Conservation (phyloP, 2,113 vertebrate species). For the Gasterosteus aculeatus region DNA sequence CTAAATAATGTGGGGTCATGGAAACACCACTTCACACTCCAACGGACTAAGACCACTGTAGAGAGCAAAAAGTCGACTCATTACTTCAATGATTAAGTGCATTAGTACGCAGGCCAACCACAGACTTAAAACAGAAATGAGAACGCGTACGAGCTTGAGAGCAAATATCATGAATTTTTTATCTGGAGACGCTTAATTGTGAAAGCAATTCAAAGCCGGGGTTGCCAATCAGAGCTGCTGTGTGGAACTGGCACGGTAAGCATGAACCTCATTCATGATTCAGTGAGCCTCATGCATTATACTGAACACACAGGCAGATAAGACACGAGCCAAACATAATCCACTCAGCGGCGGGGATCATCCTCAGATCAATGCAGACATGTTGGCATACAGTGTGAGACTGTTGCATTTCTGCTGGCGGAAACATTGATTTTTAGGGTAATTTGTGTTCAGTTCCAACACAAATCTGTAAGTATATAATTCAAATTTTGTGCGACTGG, state of each 20-base stretch:
- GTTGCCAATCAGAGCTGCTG: constrained; percentile 17
- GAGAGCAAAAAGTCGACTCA: background rate
- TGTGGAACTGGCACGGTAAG: background rate
- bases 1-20: background rate
- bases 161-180: constrained; percentile 33
- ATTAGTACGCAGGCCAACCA: background rate
- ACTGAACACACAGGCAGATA: constrained; percentile 5
- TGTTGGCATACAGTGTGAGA: background rate
- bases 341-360: background rate
- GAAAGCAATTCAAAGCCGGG: constrained; percentile 24
- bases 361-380: background rate
- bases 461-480: background rate
- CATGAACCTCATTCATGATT: constrained; percentile 7
- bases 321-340: background rate
- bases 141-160: constrained; percentile 14
- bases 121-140: constrained; percentile 6
- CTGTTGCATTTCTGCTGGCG: background rate
- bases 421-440: background rate
- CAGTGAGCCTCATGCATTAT: background rate
- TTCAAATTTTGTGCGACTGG: background rate
- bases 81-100: background rate
- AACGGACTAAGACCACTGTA: background rate
- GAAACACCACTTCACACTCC: background rate
- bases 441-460: background rate
- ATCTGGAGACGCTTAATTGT: constrained; percentile 11